Conservation (phyloP, 2,797 vertebrate species). For the Loris lydekkerianus region DNA sequence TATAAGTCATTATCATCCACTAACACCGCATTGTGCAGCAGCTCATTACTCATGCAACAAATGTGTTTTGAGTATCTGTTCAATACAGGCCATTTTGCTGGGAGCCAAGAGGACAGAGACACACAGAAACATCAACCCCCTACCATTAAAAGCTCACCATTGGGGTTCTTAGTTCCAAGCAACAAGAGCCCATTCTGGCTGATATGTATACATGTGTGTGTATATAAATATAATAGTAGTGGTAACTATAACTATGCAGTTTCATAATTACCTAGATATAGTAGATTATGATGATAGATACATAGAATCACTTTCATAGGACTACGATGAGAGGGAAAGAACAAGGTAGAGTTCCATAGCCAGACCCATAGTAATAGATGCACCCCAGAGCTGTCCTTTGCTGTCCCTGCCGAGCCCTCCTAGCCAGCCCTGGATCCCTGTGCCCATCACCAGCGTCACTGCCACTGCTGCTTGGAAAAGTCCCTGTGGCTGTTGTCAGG, state of each 20-base stretch:
- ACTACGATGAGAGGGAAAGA: neutral
- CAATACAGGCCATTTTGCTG: neutral
- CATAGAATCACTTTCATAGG: neutral
- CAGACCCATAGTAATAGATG: neutral
- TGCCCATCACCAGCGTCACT: neutral
- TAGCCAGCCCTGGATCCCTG: neutral
- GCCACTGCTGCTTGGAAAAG: neutral
- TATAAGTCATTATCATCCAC: conserved; percentile 51
- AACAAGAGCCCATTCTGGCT: neutral
- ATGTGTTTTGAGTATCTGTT: conserved; percentile 33
- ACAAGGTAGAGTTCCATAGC: neutral
- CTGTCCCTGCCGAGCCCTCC: neutral
- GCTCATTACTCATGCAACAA: conserved; percentile 40
- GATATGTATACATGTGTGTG: neutral
- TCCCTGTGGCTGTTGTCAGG: neutral
- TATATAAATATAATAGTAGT: neutral
- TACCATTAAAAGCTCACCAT: neutral
- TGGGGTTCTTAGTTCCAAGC: neutral
- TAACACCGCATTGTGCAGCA: neutral
- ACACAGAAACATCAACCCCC: neutral
- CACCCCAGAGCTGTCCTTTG: neutral
- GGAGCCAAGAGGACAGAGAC: neutral
- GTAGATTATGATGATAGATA: neutral
- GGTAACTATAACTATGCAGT: neutral
- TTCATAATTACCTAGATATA: neutral